Evolutionary conservation across 2,797 vertebrate species (phyloP).

Genomic region (Vireo griseus): DNA sequence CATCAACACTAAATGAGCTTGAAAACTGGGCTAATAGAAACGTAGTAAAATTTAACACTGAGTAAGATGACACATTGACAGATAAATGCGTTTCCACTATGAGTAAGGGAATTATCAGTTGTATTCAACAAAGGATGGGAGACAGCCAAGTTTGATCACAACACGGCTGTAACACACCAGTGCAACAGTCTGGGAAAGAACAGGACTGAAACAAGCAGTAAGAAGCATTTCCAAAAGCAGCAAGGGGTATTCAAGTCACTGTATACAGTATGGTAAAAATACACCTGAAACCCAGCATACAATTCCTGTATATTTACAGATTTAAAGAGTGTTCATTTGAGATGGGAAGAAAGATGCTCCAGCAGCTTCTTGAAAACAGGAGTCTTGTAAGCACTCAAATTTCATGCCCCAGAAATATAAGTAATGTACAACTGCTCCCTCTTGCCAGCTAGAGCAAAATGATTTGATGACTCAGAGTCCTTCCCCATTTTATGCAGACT

Average conservation of each 20-base stretch:
- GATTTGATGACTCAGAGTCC: background rate
- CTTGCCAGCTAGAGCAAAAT: background rate
- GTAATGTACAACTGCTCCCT: background rate
- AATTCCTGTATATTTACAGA: background rate
- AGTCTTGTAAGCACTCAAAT: background rate
- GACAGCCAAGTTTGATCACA: background rate
- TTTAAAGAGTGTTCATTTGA: background rate
- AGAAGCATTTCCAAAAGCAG: background rate
- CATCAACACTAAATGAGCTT: background rate
- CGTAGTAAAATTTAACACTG: background rate
- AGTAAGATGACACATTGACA: background rate
- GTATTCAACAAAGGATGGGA: background rate
- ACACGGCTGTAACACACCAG: background rate
- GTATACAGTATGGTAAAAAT: background rate
- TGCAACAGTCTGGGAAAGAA: background rate
- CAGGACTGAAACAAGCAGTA: background rate
- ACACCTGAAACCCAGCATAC: background rate
- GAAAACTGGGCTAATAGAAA: background rate
- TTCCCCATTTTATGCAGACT: background rate
- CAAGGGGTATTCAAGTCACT: background rate
- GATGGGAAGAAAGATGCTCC: background rate
- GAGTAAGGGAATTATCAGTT: background rate
- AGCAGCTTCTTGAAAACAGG: background rate
- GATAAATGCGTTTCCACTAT: background rate
- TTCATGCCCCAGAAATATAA: background rate